Evolutionary conservation across 1,140 invertebrate species (phyloP).

Genomic region (Lordiphosa stackelbergi): DNA sequence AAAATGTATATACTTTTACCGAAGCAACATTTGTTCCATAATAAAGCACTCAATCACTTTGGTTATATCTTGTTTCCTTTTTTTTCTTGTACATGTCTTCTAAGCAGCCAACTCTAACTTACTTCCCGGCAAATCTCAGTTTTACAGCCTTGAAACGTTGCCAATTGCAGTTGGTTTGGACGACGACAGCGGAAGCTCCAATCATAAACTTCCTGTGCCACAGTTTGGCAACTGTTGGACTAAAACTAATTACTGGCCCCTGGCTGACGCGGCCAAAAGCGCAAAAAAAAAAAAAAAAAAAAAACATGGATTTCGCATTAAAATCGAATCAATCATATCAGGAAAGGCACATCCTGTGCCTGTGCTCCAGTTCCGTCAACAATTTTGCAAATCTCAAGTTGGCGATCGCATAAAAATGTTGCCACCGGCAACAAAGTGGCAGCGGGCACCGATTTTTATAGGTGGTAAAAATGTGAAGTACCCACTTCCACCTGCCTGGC

Average conservation of each 20-base stretch:
- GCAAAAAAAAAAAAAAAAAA: conserved; percentile 29
- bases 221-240: conserved; percentile 49
- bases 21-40: no score
- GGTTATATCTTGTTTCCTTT: no score
- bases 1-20: no score
- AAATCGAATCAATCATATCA: conserved; percentile 65
- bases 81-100: not conserved
- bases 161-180: conserved; percentile 5
- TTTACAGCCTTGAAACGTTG: conserved; percentile 1
- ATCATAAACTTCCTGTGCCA: conserved; percentile 50
- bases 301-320: conserved; percentile 55
- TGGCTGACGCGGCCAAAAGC: conserved; percentile 2
- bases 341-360: conserved; percentile 15
- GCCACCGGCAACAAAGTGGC: conserved; percentile 27
- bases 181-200: conserved; percentile 31
- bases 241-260: conserved; percentile 52
- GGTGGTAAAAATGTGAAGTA: conserved; percentile 33
- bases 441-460: conserved; percentile 45
- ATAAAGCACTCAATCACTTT: no score
- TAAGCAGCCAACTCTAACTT: not conserved
- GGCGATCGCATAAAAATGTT: not conserved
- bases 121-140: conserved; percentile 5
- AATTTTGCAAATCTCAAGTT: conserved; percentile 23
- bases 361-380: conserved; percentile 16
- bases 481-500: conserved; percentile 15